Conservation (phyloP, 2,113 vertebrate genomes). For the Rhipidura dahli region DNA sequence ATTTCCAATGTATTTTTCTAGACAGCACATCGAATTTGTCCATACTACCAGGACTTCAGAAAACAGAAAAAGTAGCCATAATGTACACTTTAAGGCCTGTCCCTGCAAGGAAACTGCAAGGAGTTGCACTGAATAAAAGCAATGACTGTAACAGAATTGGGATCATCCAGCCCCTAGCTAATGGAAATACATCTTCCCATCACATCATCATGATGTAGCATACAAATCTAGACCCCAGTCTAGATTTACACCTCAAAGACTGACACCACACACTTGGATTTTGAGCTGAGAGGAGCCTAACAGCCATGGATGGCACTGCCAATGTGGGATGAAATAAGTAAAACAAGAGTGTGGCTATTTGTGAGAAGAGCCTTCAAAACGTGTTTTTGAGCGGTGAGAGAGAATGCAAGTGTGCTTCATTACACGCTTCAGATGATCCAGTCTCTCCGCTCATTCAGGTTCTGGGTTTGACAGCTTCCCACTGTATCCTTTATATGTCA, state of each 20-base stretch:
- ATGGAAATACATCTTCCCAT: neutral
- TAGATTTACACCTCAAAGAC: neutral
- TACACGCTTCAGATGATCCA: neutral
- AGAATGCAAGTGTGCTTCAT: neutral
- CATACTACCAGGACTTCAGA: neutral
- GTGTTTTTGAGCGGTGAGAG: neutral
- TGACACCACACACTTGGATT: neutral
- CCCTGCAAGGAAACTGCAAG: neutral
- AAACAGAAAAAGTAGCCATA: neutral
- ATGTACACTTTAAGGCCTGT: neutral
- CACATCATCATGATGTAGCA: too few species aligned
- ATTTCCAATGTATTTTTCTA: neutral
- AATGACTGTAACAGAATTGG: neutral
- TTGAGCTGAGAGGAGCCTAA: neutral
- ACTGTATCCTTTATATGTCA: constrained; percentile 44
- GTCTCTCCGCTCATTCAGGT: neutral
- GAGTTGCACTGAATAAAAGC: neutral
- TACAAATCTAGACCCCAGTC: neutral
- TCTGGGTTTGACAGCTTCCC: constrained; percentile 30
- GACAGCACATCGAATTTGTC: neutral
- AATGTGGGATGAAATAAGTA: neutral
- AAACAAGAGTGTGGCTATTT: neutral
- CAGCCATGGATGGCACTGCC: neutral
- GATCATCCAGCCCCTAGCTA: neutral
- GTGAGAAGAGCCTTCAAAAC: neutral